Evolutionary conservation across 2,113 vertebrate genomes (phyloP), one percentile per base, ranked within the genome.

Genomic region (Cryptotis parvus): DNA sequence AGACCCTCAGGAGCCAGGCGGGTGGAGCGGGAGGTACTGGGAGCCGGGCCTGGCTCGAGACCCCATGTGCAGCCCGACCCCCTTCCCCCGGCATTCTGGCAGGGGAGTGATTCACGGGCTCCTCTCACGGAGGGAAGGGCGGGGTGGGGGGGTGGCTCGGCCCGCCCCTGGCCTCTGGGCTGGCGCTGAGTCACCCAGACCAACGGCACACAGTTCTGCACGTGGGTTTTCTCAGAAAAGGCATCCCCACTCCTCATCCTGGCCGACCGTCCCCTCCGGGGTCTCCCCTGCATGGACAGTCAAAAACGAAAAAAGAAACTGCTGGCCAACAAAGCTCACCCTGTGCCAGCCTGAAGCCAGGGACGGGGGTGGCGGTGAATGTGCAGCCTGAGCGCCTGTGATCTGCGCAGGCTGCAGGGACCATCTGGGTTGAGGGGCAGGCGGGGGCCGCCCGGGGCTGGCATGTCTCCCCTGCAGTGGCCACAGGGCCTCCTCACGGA

Each of bases 151-250:
- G 81, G 61, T 65, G 86, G 88, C 70, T 80, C 58, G 22, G 84
- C 86, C 76, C 92, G 79, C 75, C 85, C 85, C 94, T 93, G 92
- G 93, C 94, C 92, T 84, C 70, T 72, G 43, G 94, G 94, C 88
- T 84, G 65, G 76, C 6, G 0, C 66, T 86, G 93, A 95, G 37
- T 95, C 95, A 95, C 33, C 6, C 8, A 81, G 52, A 82, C 93
- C 90, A 91, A 88, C 16, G 14, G 41, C 1, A 26, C 79, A 93
- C 45, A 95, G 91, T 88, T 41, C 61, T 72, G 88, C 72, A 74
- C 70, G 41, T 91, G 61, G 92, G 92, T 49, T 74, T 75, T 80
- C 92, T 74, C 68, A 90, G 92, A 92, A n/a, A 94, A 52, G 80
- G 70, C 6, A 27, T 43, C 55, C 55, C 55, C 55, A 43, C 79